Conservation (phyloP, 2,888 invertebrate species). For the Monopis laevigella region DNA sequence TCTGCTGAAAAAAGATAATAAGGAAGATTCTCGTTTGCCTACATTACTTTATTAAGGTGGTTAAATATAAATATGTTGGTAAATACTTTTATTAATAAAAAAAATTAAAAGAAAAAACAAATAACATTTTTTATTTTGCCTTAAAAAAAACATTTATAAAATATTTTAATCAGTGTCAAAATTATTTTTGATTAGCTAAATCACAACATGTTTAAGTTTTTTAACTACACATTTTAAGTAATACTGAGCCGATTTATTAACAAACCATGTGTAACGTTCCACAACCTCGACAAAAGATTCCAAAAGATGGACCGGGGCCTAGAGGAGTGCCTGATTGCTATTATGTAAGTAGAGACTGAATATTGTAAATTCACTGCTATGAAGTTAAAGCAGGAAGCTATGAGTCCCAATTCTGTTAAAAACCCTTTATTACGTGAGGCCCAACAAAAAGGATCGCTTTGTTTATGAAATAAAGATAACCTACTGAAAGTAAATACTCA, state of each 20-base stretch:
- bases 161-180: too few species aligned
- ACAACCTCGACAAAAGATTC: conserved; percentile 27
- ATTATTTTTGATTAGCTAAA: too few species aligned
- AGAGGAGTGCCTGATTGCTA: conserved; percentile 46
- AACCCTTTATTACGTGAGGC: too few species aligned
- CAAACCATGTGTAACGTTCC: conserved; percentile 4
- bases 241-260: neutral
- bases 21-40: neutral
- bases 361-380: too few species aligned
- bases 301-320: conserved; percentile 48
- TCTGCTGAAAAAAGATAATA: neutral
- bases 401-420: too few species aligned
- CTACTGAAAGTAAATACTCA: too few species aligned
- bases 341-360: conserved; percentile 47
- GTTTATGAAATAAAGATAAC: too few species aligned
- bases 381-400: too few species aligned
- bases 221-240: neutral
- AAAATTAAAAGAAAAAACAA: neutral
- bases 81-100: neutral
- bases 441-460: too few species aligned
- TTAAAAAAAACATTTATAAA: neutral
- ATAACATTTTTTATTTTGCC: neutral
- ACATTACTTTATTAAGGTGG: neutral
- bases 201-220: too few species aligned
- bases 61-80: neutral